Evolutionary conservation across 2,797 vertebrate species (phyloP).

Genomic region (Hemibagrus guttatus): DNA sequence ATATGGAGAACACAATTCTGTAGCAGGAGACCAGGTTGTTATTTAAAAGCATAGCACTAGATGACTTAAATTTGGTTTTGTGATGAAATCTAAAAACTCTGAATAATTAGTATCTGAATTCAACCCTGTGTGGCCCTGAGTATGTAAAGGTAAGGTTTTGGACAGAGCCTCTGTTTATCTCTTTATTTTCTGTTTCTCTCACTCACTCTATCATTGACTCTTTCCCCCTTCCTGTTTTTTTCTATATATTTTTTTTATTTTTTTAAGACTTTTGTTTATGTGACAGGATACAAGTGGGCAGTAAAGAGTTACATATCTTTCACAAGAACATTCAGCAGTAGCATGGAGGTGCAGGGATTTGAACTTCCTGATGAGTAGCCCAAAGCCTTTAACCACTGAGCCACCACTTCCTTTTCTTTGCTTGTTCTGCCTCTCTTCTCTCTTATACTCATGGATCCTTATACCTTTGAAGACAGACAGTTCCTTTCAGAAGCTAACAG

Average conservation of each 20-base stretch:
- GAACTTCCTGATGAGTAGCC: neutral
- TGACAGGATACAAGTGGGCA: neutral
- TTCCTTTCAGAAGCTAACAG: slow-evolving; percentile 63
- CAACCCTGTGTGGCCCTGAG: neutral
- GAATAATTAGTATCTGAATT: neutral
- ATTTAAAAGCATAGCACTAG: neutral
- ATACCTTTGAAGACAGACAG: slow-evolving; percentile 65
- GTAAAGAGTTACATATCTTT: neutral
- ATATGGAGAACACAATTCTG: neutral
- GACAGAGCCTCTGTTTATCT: neutral
- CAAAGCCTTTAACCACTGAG: neutral
- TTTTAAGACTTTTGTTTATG: neutral
- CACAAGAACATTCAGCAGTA: neutral
- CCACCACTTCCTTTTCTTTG: slow-evolving; percentile 24
- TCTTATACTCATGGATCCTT: slow-evolving; percentile 24
- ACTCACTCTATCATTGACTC: neutral
- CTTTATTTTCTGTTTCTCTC: neutral
- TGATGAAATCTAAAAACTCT: neutral
- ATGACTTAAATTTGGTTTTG: neutral
- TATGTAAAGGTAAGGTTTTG: neutral
- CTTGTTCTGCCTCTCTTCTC: slow-evolving; percentile 23
- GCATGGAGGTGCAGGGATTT: neutral
- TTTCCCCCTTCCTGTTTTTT: neutral
- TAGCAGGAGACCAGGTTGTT: neutral
- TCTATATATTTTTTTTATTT: neutral